Base-by-base conservation (phyloP, 2,113 vertebrate species). In the Lycocorax pyrrhopterus region DNA sequence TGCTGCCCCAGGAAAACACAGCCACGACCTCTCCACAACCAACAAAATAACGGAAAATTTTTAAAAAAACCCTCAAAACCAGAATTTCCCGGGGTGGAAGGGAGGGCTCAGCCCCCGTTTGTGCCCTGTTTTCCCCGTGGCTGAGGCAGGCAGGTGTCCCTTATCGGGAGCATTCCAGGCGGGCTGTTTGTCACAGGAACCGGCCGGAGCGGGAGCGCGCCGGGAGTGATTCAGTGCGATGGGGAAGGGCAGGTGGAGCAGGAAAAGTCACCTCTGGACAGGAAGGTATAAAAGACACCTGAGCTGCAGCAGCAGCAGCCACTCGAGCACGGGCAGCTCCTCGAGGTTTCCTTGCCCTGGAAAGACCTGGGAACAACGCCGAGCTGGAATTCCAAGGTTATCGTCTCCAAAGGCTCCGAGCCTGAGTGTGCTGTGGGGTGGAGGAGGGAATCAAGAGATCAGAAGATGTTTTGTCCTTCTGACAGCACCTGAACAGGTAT, bases 231-330 rank as follows among this genome's bases (percentile, higher is more conserved):
- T 75, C 94, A 92, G 58, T 5, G 81, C 13, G 68, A 68, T 79
- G 87, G 93, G 90, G 83, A 69, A 27, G 67, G 94, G 84, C 97
- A 83, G 96, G 97, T 95, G 95, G 92, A 81, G 93, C 91, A 92
- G 93, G 96, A 91, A 89, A 82, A 82, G 58, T 88, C 95, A 96
- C 95, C 95, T 89, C 83, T 3, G 41, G 83, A 55, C 90, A 81
- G 93, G 96, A 89, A 87, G 95, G 82, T 95, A 97, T 95, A 97
- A 96, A 95, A 95, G 95, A 81, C 43, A 82, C 94, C 16, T 33
- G 56, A 35, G 26, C 60, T 32, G 52, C 78, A 35, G 55, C 18
- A 8, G 51, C 39, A 7, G 44, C 39, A 2, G 91, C 75, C 94
- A 94, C 84, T 93, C 7, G 35, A 25, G 19, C 16, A 0, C 59